Percentiles rank a stretch among this genome's conserved stretches.
phyloP scores from a whole-genome alignment of 2,888 invertebrate species.

The Nudaria mundana region DNA sequence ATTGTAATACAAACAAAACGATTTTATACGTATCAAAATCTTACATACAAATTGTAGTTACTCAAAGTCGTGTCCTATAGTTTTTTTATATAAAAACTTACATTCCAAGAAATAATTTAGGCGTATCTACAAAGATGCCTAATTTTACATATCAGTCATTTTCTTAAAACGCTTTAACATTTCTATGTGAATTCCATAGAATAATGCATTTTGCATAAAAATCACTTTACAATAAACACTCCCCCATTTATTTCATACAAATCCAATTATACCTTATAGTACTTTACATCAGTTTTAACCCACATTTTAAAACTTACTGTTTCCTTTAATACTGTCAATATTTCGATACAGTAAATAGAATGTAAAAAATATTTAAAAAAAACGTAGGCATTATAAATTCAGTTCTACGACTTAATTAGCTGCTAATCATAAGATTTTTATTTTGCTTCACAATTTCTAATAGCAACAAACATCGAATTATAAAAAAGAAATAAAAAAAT shows the following conservation, averaged over 20 bases:
- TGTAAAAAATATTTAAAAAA: neutral
- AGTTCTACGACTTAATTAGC: neutral
- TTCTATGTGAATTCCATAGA: constrained; percentile 17
- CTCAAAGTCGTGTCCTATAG: constrained; percentile 38
- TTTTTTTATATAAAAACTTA: constrained; percentile 53
- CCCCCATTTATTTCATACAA: constrained; percentile 10
- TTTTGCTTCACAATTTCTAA: neutral
- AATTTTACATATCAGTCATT: constrained; percentile 72
- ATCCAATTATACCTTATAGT: constrained; percentile 15
- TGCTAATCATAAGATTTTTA: constrained; percentile 1
- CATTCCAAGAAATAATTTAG: constrained; percentile 61
- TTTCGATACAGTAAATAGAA: constrained; percentile 3
- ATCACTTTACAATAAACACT: constrained; percentile 15
- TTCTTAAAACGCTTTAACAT: constrained; percentile 62
- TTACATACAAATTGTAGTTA: constrained; percentile 34
- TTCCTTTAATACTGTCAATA: constrained; percentile 13
- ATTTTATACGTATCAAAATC: constrained; percentile 39
- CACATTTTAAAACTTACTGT: constrained; percentile 13
- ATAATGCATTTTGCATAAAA: constrained; percentile 12
- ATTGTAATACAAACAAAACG: constrained; percentile 32
- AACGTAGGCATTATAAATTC: neutral
- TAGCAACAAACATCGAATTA: constrained; percentile 3
- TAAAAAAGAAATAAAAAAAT: neutral
- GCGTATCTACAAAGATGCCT: constrained; percentile 65
- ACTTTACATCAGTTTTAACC: constrained; percentile 26